These are phyloP conservation scores for Balaenoptera acutorostrata DNA, from an alignment of 2,113 vertebrate species.

Conservation along the genomic window DNA sequence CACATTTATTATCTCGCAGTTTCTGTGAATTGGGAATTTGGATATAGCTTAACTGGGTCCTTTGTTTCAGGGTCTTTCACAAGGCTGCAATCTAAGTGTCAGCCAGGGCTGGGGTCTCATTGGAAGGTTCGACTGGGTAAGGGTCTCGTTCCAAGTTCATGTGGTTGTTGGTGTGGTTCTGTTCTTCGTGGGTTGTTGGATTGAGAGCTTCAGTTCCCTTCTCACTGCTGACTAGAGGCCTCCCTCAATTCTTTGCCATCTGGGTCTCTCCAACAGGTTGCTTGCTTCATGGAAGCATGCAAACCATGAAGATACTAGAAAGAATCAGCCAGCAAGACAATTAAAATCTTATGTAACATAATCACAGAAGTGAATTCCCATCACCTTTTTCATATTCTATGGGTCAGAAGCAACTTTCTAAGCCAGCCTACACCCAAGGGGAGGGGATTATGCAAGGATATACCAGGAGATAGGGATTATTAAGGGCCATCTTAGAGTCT, in stretches of 20 bases:
- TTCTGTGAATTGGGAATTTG: neutral
- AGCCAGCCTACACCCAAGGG: neutral
- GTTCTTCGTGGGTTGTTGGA: neutral
- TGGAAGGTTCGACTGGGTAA: neutral
- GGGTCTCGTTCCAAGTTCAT: neutral
- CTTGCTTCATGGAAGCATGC: neutral
- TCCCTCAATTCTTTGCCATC: neutral
- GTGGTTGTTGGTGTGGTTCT: neutral
- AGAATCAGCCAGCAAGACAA: neutral
- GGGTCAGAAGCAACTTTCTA: neutral
- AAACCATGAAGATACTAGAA: neutral
- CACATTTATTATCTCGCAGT: neutral
- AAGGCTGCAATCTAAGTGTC: neutral
- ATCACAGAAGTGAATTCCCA: neutral
- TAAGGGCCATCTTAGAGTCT: neutral
- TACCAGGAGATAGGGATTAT: neutral
- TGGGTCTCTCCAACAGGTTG: neutral
- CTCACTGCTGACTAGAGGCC: neutral
- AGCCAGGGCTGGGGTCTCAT: neutral
- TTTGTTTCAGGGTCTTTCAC: neutral
- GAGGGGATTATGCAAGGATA: neutral
- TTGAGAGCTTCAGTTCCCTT: neutral
- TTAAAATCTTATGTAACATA: neutral
- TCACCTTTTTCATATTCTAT: slow-evolving; percentile 2
- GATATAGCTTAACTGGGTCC: neutral